Conservation (phyloP, 2,888 invertebrate species). For the Myopa tessellatipennis region DNA sequence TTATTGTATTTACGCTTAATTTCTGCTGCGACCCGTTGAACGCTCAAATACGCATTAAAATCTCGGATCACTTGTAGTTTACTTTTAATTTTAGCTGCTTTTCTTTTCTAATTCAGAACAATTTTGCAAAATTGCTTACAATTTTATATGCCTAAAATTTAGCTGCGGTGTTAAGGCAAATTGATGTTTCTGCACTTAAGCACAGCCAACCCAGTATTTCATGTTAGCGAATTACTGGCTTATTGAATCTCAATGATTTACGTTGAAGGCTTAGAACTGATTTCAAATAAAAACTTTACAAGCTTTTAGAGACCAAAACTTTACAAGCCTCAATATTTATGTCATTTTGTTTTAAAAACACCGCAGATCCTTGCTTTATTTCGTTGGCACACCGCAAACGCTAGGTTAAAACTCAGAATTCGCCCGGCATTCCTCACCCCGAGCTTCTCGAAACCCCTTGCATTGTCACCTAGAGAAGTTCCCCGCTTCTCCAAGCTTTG, state of each 20-base stretch:
- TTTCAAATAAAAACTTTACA: too few species aligned
- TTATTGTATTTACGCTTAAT: too few species aligned
- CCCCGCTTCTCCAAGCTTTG: constrained; percentile 22
- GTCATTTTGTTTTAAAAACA: not conserved
- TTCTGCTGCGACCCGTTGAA: constrained; percentile 1
- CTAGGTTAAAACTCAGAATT: constrained; percentile 14
- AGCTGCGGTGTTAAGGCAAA: not conserved
- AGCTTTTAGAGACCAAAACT: too few species aligned
- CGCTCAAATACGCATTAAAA: not conserved
- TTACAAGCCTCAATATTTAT: too few species aligned
- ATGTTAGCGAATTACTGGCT: not conserved
- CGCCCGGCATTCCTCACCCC: not conserved
- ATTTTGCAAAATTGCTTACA: too few species aligned
- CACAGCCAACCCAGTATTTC: not conserved
- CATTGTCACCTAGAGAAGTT: constrained; percentile 6
- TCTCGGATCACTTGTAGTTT: not conserved
- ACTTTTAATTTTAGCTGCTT: not conserved
- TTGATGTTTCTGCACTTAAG: too few species aligned
- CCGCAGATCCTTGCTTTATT: not conserved
- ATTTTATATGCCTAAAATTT: too few species aligned
- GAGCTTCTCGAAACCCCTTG: constrained; percentile 18
- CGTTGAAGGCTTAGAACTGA: too few species aligned
- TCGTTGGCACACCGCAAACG: not conserved
- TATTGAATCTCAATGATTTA: not conserved
- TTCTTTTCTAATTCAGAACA: too few species aligned